Conservation (phyloP, 2,113 vertebrate species). For the Lepisosteus oculatus region DNA sequence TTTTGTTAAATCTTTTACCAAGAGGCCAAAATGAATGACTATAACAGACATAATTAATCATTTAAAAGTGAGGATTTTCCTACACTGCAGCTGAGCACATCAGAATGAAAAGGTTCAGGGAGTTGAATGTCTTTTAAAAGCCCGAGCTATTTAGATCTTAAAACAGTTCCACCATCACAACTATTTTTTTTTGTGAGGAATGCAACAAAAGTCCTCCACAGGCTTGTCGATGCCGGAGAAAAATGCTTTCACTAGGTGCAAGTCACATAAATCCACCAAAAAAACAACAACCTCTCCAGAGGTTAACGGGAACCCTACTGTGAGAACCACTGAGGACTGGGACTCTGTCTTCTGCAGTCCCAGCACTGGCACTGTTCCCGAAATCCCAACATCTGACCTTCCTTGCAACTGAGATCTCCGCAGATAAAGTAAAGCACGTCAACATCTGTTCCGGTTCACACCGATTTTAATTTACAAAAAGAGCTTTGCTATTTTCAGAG, state of each 20-base stretch:
- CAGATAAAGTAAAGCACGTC: conserved; percentile 69
- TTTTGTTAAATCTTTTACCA: no score
- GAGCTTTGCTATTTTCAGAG: conserved; percentile 75
- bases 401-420: conserved; percentile 54
- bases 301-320: background rate
- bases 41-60: no score
- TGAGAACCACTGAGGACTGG: background rate
- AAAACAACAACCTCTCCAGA: conserved; percentile 10
- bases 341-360: background rate
- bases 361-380: conserved; percentile 45
- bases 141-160: no score
- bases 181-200: no score
- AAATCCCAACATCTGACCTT: conserved; percentile 60
- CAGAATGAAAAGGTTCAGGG: no score
- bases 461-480: conserved; percentile 77
- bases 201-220: background rate
- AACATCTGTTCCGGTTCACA: conserved; percentile 74
- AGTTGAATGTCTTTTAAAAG: no score
- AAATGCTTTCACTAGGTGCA: background rate
- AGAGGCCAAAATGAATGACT: no score
- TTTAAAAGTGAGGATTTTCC: no score
- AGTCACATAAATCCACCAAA: conserved; percentile 21
- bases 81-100: no score
- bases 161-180: no score
- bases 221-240: background rate